A percentile compares a stretch with the other conserved stretches of the same genome.
Conservation (phyloP, 2,113 vertebrate genomes). For the Zosterops lateralis region DNA sequence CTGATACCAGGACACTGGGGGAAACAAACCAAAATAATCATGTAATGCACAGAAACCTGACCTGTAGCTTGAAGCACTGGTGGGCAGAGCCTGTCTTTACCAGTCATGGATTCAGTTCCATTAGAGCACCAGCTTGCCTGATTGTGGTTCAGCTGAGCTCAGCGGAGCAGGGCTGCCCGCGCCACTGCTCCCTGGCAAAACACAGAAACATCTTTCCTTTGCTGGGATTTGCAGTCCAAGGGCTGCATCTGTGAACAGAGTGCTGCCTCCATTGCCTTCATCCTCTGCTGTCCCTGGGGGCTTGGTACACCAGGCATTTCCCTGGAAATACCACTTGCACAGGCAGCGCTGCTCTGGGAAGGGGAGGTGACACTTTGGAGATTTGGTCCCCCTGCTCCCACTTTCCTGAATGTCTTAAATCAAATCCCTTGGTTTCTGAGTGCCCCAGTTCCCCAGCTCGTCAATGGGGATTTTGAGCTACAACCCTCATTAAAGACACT, state of each 20-base stretch:
- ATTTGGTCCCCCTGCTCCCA: not conserved
- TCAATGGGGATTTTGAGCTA: not conserved
- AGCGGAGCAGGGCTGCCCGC: not conserved
- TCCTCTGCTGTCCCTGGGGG: not conserved
- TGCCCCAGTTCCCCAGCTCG: not conserved
- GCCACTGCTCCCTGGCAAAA: not conserved
- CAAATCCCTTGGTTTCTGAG: not conserved
- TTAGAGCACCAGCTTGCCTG: constrained; percentile 12
- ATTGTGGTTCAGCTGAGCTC: constrained; percentile 16
- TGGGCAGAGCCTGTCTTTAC: not conserved
- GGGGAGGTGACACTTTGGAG: not conserved
- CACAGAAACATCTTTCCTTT: not conserved
- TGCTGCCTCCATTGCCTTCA: accelerated
- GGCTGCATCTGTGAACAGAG: not conserved
- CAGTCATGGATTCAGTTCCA: not conserved
- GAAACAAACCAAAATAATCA: too few species aligned
- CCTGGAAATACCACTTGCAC: not conserved
- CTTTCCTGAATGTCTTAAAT: not conserved
- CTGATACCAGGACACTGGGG: not conserved
- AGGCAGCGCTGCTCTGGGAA: not conserved
- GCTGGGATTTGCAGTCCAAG: not conserved
- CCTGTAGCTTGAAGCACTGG: not conserved
- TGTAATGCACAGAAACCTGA: not conserved
- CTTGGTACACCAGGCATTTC: not conserved
- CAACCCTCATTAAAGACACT: not conserved